phyloP scores from a whole-genome alignment of 2,797 vertebrate genomes.

The Rhinogobio ventralis region DNA sequence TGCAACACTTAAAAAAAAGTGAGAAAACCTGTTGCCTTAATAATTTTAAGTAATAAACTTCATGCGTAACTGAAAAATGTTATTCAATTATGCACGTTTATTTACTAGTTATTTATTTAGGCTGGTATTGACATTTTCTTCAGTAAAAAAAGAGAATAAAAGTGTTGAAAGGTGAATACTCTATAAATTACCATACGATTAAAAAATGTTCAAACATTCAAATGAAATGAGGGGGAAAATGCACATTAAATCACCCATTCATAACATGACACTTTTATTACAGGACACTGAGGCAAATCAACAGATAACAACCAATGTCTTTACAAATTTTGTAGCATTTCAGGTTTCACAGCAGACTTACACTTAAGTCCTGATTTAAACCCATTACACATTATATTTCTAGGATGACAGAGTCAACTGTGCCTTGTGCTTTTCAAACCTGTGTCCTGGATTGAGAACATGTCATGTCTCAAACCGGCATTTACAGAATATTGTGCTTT shows the following conservation, averaged over 20 bases:
- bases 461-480: constrained; percentile 54
- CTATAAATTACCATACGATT: background rate
- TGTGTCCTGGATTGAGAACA: constrained; percentile 60
- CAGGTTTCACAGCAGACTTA: constrained; percentile 47
- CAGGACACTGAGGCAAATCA: constrained; percentile 53
- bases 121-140: background rate
- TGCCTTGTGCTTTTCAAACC: constrained; percentile 64
- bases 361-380: constrained; percentile 46
- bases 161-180: background rate
- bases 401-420: constrained; percentile 41
- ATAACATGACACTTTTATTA: constrained; percentile 62
- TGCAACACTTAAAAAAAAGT: too few relatives aligned
- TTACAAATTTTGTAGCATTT: constrained; percentile 37
- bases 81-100: too few relatives aligned
- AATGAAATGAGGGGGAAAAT: background rate
- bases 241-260: constrained; percentile 21
- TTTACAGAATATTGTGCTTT: constrained; percentile 56
- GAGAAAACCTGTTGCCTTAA: too few relatives aligned
- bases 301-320: constrained; percentile 44
- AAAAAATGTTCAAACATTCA: background rate
- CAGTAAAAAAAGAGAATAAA: background rate
- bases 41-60: too few relatives aligned
- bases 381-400: constrained; percentile 43
- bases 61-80: too few relatives aligned
- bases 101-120: too few relatives aligned